These are phyloP conservation scores for Bufotes viridis DNA, from an alignment of 2,797 vertebrate species.

Conservation along the genomic window DNA sequence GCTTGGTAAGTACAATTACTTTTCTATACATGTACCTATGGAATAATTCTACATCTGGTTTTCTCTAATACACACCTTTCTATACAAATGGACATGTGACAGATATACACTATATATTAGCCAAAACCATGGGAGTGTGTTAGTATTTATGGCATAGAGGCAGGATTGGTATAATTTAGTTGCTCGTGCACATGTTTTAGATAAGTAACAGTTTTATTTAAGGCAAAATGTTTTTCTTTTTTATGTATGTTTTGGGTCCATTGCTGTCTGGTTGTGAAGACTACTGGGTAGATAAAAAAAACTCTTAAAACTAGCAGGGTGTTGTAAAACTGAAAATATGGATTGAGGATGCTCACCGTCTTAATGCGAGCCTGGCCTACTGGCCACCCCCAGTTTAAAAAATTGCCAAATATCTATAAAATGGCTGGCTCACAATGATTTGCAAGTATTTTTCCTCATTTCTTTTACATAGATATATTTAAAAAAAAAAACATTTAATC, in stretches of 20 bases:
- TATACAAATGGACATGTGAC: no score
- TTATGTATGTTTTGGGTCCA: not conserved
- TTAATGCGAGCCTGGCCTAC: no score
- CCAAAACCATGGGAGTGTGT: not conserved
- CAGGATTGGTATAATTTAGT: not conserved
- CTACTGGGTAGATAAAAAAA: not conserved
- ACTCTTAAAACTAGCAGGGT: not conserved
- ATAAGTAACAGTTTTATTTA: not conserved
- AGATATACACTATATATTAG: not conserved
- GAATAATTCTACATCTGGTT: not conserved
- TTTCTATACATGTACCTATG: not conserved
- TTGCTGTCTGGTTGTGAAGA: not conserved
- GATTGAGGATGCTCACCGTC: no score
- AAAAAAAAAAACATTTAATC: no score
- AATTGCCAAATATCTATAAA: no score
- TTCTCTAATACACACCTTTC: not conserved
- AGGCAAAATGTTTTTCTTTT: not conserved
- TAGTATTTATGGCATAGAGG: not conserved
- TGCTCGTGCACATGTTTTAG: not conserved
- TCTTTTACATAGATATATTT: no score
- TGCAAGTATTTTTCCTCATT: no score
- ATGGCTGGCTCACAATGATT: no score
- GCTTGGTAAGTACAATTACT: not conserved
- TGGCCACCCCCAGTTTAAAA: no score
- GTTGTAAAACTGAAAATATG: no score